phyloP scores from a whole-genome alignment of 2,113 vertebrate species.

The Plestiodon gilberti region DNA sequence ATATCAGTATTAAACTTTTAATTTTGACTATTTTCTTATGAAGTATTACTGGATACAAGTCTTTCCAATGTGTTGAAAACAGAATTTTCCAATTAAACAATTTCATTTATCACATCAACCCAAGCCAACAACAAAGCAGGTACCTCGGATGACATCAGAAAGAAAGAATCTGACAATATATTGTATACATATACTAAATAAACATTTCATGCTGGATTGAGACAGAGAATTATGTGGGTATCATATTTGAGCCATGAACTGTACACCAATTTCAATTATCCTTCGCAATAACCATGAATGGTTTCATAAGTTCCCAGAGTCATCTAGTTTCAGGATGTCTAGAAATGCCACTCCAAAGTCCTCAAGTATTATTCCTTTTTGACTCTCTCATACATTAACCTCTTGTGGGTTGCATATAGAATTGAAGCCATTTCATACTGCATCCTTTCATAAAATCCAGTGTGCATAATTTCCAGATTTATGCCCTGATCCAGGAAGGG shows the following conservation, averaged over 20 bases:
- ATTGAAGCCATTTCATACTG: background rate
- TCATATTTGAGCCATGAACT: constrained; percentile 24
- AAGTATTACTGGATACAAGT: background rate
- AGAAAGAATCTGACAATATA: background rate
- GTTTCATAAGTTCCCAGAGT: constrained; percentile 28
- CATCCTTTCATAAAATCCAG: background rate
- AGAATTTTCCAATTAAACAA: background rate
- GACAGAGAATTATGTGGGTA: constrained; percentile 2
- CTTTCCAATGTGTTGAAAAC: background rate
- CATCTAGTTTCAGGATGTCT: constrained; percentile 11
- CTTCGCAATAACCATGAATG: constrained; percentile 27
- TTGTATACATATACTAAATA: constrained; percentile 41
- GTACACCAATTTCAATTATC: constrained; percentile 19
- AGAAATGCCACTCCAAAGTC: constrained; percentile 12
- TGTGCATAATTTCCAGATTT: background rate
- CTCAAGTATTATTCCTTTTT: background rate
- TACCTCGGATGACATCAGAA: constrained; percentile 12
- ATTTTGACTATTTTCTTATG: background rate
- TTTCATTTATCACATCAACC: background rate
- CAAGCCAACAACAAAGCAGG: background rate
- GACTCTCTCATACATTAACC: background rate
- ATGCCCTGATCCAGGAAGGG: background rate
- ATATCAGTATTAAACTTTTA: background rate
- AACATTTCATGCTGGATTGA: constrained; percentile 14
- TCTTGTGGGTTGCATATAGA: background rate